A percentile compares a stretch with the other conserved stretches of the same genome.
These are phyloP conservation scores for Frankliniella fusca DNA, from an alignment of 2,888 invertebrate species.

Conservation along the genomic window DNA sequence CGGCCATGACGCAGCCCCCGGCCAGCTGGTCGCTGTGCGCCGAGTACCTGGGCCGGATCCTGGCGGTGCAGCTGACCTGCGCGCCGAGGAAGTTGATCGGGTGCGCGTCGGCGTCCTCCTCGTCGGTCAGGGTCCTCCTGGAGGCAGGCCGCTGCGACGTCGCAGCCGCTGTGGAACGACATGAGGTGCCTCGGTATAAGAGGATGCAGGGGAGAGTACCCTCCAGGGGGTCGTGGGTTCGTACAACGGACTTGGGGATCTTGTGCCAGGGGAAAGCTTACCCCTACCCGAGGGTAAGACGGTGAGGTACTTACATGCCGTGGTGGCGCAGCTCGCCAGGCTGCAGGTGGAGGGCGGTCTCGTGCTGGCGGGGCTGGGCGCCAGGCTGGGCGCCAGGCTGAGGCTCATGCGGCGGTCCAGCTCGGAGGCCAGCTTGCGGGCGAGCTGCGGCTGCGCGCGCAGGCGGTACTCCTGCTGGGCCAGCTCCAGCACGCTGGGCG, in stretches of 20 bases:
- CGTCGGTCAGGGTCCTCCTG: not conserved
- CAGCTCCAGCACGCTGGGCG: conserved; percentile 39
- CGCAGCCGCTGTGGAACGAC: not conserved
- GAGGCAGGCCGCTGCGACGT: not conserved
- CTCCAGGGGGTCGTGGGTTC: no score
- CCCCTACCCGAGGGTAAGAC: no score
- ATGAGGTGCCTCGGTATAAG: not conserved
- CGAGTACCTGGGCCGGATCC: not conserved
- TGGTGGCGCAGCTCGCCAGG: not conserved
- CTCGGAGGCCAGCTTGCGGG: conserved; percentile 34
- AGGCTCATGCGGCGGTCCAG: conserved; percentile 29
- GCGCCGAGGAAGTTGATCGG: conserved; percentile 11
- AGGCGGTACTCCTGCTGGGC: conserved; percentile 41
- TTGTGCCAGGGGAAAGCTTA: no score
- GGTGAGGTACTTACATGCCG: not conserved
- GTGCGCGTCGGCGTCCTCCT: not conserved
- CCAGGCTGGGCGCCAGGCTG: not conserved
- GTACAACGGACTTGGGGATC: no score
- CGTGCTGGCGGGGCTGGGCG: not conserved
- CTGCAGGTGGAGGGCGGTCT: not conserved
- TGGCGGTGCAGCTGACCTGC: conserved; percentile 3
- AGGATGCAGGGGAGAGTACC: no score
- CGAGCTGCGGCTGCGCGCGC: conserved; percentile 40
- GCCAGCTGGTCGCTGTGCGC: not conserved
- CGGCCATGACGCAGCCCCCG: not conserved